Evolutionary conservation across 2,888 invertebrate species (phyloP).

Genomic region (Yponomeuta sedellus): DNA sequence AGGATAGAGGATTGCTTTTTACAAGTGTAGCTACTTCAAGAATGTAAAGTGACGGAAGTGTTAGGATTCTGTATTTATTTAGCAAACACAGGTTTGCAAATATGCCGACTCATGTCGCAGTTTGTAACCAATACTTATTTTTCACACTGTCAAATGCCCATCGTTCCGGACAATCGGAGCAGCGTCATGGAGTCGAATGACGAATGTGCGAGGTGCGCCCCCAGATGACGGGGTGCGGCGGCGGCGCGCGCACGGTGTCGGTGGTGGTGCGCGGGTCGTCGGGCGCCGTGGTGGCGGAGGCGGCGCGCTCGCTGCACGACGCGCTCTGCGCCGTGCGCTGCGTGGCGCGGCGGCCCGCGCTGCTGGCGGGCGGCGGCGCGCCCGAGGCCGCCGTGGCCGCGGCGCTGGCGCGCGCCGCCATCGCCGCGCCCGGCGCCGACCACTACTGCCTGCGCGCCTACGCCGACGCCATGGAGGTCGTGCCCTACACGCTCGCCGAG

Average conservation of each 20-base stretch:
- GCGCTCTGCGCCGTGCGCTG: constrained; percentile 91
- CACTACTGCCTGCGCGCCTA: constrained; percentile 97
- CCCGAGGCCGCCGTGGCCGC: constrained; percentile 97
- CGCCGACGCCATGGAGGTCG: constrained; percentile 94
- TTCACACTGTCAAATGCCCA: no score
- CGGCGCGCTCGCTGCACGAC: constrained; percentile 84
- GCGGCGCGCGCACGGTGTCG: constrained; percentile 93
- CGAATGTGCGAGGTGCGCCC: neutral
- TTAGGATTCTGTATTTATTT: no score
- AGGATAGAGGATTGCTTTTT: no score
- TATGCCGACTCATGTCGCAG: no score
- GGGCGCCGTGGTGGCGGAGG: constrained; percentile 92
- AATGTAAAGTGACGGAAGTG: no score
- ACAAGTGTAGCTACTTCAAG: no score
- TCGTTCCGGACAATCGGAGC: no score
- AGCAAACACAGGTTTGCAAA: no score
- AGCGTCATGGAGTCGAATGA: no score
- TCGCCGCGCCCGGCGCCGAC: constrained; percentile 92
- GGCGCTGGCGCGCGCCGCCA: constrained; percentile 86
- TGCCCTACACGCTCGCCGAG: constrained; percentile 69
- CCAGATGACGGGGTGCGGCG: constrained; percentile 88
- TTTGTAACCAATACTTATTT: no score
- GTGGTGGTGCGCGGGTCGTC: constrained; percentile 92
- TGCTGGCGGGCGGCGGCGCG: constrained; percentile 97
- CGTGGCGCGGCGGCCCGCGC: constrained; percentile 93